Evolutionary conservation across 2,888 invertebrate species (phyloP).

Genomic region (Serrognathus titanus): DNA sequence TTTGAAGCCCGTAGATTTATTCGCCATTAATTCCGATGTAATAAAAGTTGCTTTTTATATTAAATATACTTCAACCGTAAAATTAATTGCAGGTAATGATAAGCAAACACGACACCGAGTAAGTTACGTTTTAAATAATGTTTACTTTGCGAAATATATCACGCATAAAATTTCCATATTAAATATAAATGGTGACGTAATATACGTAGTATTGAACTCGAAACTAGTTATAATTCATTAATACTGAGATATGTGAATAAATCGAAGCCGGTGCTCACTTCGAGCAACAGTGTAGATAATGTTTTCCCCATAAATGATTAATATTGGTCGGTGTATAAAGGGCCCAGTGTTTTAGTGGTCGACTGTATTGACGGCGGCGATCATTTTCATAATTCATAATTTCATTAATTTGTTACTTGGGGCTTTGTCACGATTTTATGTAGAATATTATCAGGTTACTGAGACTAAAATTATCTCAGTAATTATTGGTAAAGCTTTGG

Average conservation of each 20-base stretch:
- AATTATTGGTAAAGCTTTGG: slow-evolving; percentile 47
- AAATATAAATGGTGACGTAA: no score
- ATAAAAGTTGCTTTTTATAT: no score
- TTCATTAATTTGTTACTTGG: slow-evolving; percentile 53
- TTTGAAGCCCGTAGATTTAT: no score
- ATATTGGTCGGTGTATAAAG: slow-evolving; percentile 8
- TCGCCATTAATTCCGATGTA: no score
- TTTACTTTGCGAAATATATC: no score
- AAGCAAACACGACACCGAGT: no score
- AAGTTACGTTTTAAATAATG: no score
- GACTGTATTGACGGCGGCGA: slow-evolving; percentile 45
- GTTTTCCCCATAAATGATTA: slow-evolving; percentile 17
- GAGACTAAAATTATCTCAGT: slow-evolving; percentile 44
- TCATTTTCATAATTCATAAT: slow-evolving; percentile 55
- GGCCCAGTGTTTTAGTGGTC: slow-evolving; percentile 27
- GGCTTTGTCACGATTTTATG: slow-evolving; percentile 54
- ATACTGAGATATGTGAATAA: not conserved
- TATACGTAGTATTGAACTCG: no score
- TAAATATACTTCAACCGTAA: no score
- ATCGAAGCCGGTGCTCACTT: slow-evolving; percentile 1
- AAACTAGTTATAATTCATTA: no score
- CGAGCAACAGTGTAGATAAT: slow-evolving; percentile 18
- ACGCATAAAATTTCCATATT: no score
- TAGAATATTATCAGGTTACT: slow-evolving; percentile 51
- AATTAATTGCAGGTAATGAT: no score